Percentiles rank a stretch among this genome's conserved stretches.
These are phyloP conservation scores for Guaruba guarouba DNA, from an alignment of 2,113 vertebrate genomes.

Conservation along the genomic window DNA sequence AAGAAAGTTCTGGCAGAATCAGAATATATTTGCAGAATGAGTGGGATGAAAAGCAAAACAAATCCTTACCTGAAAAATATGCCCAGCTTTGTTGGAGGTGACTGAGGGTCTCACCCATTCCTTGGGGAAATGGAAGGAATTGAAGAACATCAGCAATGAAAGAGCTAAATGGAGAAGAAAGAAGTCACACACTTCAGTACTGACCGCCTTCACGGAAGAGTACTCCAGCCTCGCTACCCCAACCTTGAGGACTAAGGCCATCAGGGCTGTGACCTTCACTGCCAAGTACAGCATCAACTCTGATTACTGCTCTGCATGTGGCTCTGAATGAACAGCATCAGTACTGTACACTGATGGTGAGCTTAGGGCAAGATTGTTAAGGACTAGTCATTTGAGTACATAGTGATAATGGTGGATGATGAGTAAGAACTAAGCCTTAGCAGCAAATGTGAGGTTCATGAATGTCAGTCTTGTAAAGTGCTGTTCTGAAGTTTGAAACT, in stretches of 20 bases:
- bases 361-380: not conserved
- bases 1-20: not conserved
- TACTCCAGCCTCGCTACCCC: not conserved
- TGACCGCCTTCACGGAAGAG: not conserved
- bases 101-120: not conserved
- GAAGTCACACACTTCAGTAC: not conserved
- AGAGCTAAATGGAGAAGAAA: not conserved
- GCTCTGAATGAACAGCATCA: not conserved
- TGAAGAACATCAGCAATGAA: not conserved
- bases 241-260: not conserved
- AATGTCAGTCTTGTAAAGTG: not conserved
- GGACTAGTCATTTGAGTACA: not conserved
- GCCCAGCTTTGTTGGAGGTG: not conserved
- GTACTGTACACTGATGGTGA: too few relatives aligned
- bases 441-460: not conserved
- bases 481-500: not conserved
- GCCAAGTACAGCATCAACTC: not conserved
- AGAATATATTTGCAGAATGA: not conserved
- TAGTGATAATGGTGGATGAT: not conserved
- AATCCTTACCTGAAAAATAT: not conserved
- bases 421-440: not conserved
- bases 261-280: not conserved
- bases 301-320: fast-evolving
- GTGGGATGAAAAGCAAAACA: not conserved
- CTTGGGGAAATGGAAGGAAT: not conserved